These are phyloP conservation scores for Hoplodrina blanda DNA, from an alignment of 2,888 invertebrate genomes.

Conservation along the genomic window DNA sequence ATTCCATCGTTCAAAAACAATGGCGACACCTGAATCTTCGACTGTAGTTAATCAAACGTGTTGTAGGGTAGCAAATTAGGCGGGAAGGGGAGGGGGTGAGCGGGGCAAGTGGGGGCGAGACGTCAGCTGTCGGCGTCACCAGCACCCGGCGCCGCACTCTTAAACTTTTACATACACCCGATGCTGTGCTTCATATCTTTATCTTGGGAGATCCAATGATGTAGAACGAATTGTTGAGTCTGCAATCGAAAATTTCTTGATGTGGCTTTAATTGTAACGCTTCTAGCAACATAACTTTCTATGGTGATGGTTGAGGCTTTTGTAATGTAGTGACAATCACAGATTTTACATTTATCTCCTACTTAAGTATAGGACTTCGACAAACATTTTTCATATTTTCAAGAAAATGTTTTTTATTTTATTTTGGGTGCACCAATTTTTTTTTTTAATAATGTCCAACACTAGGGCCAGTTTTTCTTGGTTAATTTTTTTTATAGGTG, in stretches of 20 bases:
- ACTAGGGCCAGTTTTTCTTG: no score
- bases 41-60: slow-evolving; percentile 48
- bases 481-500: no score
- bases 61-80: slow-evolving; percentile 50
- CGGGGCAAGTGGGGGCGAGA: slow-evolving; percentile 9
- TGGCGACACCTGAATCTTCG: slow-evolving; percentile 50
- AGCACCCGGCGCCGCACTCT: slow-evolving; percentile 55
- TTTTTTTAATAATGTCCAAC: no score
- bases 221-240: slow-evolving; percentile 16
- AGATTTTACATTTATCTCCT: no score
- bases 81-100: not conserved
- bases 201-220: slow-evolving; percentile 42
- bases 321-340: no score
- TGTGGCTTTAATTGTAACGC: not conserved
- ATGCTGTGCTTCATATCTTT: slow-evolving; percentile 45
- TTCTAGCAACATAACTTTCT: not conserved
- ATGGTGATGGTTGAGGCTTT: no score
- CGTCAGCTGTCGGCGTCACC: slow-evolving; percentile 57
- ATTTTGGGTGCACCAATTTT: no score
- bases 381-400: no score
- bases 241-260: not conserved
- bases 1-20: slow-evolving; percentile 34
- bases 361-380: no score
- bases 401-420: no score
- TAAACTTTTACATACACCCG: slow-evolving; percentile 62